Evolutionary conservation across 2,113 vertebrate species (phyloP).

Genomic region (Corynorhinus townsendii): DNA sequence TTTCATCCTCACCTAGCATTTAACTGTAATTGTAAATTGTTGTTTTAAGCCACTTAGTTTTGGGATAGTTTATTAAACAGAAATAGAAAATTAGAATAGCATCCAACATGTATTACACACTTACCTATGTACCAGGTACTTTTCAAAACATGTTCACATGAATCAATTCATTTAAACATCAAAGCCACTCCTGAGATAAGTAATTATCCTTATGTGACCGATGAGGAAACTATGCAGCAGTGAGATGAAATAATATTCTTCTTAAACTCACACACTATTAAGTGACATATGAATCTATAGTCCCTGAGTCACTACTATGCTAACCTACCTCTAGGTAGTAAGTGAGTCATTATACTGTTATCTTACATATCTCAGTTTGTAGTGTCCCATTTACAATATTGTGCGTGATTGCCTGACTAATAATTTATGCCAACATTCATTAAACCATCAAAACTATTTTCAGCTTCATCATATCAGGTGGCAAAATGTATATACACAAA

Average conservation of each 20-base stretch:
- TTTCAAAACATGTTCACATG: background rate
- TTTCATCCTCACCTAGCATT: background rate
- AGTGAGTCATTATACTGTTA: background rate
- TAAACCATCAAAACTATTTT: background rate
- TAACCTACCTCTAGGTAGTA: background rate
- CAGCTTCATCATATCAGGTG: background rate
- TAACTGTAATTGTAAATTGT: background rate
- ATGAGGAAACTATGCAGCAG: background rate
- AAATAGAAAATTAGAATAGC: background rate
- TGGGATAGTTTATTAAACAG: background rate
- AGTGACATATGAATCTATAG: background rate
- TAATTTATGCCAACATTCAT: background rate
- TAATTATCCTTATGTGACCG: background rate
- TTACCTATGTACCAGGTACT: background rate
- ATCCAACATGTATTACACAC: background rate
- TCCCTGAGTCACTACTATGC: background rate
- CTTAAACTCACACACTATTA: background rate
- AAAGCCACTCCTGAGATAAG: background rate
- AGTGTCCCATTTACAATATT: background rate
- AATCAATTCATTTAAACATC: background rate
- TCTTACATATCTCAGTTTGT: background rate
- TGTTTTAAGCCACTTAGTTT: background rate
- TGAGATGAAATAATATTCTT: background rate
- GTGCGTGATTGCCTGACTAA: background rate
- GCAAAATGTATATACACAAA: background rate